Evolutionary conservation across 2,888 invertebrate species (phyloP), one percentile per base, ranked within the genome.

Genomic region (Melolontha melolontha): DNA sequence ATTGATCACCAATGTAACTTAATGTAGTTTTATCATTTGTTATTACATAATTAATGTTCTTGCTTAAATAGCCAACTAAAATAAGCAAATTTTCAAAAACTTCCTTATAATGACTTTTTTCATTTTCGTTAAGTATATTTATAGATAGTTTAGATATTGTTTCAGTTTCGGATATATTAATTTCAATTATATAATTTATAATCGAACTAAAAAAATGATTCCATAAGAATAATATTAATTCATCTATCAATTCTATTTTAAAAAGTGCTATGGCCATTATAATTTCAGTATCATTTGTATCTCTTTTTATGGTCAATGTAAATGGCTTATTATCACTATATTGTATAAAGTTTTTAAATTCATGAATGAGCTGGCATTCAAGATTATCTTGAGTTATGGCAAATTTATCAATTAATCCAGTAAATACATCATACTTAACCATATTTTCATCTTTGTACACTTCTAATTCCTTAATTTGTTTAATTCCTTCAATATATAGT

Each of bases 211-310:
- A 82, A 22, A 92, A 79, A 70, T 87, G 80, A 39, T 87, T 84
- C 73, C 90, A 81, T 14, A 93, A 76, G 74, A 87, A 87, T 66
- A 84, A 83, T 1, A 88, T 84, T 75, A 93, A 88, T 63, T 84
- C 82, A 40, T 86, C 82, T 5, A 92, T 78, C 75, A 86, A 87
- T 29, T 67, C 41, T 67, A 66, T 52, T 74, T 59, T 59, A 42
- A 54, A 63, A 17, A 54, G 16, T 16, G 44, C 76, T 14, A 79
- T 80, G 64, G 82, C 83, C 49, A 81, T 78, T 47, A 87, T 74
- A n/a, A 85, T 84, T 72, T 82, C 80, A 51, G 85, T 71, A 17
- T 86, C 76, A 72, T 86, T 83, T 47, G 79, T 72, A 41, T 79
- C 80, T 64, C 85, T 78, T 27, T 79, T 81, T 17, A 82, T 75